These are phyloP conservation scores for Megalops cyprinoides DNA, from an alignment of 2,797 vertebrate species.

Conservation along the genomic window DNA sequence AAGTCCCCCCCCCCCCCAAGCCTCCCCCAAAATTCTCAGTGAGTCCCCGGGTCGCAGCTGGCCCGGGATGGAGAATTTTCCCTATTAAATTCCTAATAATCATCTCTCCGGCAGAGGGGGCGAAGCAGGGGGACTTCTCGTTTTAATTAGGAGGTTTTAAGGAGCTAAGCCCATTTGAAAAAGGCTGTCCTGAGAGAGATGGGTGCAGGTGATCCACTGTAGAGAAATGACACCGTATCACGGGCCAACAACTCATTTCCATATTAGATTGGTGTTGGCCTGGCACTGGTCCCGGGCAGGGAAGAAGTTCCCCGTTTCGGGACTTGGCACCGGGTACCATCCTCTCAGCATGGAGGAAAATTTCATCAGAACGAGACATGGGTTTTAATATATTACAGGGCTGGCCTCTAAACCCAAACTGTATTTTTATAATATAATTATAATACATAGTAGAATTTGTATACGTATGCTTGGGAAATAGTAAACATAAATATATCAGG, in stretches of 20 bases:
- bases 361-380: slow-evolving; percentile 25
- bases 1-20: slow-evolving; percentile 61
- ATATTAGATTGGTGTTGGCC: slow-evolving; percentile 89
- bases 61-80: slow-evolving; percentile 93
- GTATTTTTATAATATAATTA: no score
- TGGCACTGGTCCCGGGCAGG: slow-evolving; percentile 84
- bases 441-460: not conserved
- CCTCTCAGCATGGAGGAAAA: not conserved
- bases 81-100: slow-evolving; percentile 99
- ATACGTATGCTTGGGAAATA: not conserved
- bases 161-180: slow-evolving; percentile 92
- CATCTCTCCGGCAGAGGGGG: slow-evolving; percentile 85
- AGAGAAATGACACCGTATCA: slow-evolving; percentile 85
- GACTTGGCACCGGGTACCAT: slow-evolving; percentile 69
- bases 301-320: slow-evolving; percentile 73
- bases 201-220: slow-evolving; percentile 87
- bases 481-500: not conserved
- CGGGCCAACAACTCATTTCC: slow-evolving; percentile 89
- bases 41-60: slow-evolving; percentile 95
- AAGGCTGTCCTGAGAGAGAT: slow-evolving; percentile 78
- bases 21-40: slow-evolving; percentile 84
- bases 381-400: not conserved
- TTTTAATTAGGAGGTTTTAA: slow-evolving; percentile 99
- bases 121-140: slow-evolving; percentile 93
- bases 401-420: not conserved